phyloP scores from a whole-genome alignment of 2,797 vertebrate species.

The Labroides dimidiatus region DNA sequence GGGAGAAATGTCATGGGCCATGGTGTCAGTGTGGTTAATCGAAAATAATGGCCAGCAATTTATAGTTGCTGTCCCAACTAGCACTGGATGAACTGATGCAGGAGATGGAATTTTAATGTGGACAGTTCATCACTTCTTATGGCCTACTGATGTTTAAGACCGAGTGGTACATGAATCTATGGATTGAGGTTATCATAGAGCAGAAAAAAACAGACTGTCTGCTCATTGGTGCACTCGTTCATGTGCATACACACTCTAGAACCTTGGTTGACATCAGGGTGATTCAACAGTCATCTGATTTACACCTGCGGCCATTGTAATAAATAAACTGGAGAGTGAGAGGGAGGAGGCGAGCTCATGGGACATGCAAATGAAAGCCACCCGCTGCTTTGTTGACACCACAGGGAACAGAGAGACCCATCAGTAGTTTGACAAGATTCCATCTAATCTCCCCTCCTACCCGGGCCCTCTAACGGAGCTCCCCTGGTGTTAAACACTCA shows the following conservation, averaged over 20 bases:
- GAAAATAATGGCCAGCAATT: constrained; percentile 83
- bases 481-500: constrained; percentile 48
- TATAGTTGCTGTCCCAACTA: constrained; percentile 76
- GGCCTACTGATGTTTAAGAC: constrained; percentile 74
- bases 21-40: constrained; percentile 78
- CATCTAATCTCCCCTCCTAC: constrained; percentile 45
- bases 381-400: constrained; percentile 56
- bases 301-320: constrained; percentile 58
- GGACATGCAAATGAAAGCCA: constrained; percentile 72
- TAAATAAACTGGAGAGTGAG: constrained; percentile 49
- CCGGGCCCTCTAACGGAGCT: constrained; percentile 38
- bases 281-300: constrained; percentile 62
- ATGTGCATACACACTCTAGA: constrained; percentile 15
- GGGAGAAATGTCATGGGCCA: constrained; percentile 69
- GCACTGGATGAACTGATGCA: constrained; percentile 78
- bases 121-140: constrained; percentile 77
- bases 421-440: constrained; percentile 62
- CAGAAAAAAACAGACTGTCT: constrained; percentile 55
- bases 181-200: constrained; percentile 69
- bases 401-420: constrained; percentile 41
- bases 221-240: not conserved
- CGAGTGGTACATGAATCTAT: constrained; percentile 69
- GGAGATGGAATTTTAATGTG: constrained; percentile 82
- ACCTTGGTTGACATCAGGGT: constrained; percentile 29
- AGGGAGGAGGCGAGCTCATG: constrained; percentile 34